Base-by-base conservation (phyloP, 2,113 vertebrate genomes). In the Puma concolor region DNA sequence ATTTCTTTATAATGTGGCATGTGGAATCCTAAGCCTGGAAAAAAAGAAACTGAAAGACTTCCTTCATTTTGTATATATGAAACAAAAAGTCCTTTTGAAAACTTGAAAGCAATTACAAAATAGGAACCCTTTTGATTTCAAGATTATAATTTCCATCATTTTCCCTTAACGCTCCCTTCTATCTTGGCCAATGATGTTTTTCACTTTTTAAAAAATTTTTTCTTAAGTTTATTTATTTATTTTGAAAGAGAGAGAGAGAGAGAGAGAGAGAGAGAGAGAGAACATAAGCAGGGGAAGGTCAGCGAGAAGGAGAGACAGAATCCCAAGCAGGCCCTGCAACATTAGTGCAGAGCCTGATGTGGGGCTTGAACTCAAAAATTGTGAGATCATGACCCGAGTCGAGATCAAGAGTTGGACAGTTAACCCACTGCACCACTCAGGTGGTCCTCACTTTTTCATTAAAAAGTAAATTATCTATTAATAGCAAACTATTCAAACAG, bases 71-170 rank as follows among this genome's bases (percentile, higher is more conserved):
- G 79, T 29, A 79, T 23, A 64, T 48, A 83, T 77, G 41, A 92
- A 96, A 87, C 81, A 52, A 85, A 97, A 89, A 86, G 31, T 63
- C 19, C 21, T 91, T 92, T 48, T 69, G 71, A 71, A 94, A 97
- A 97, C 19, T 80, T 88, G 66, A 94, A 80, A 95, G 89, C 29
- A 44, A 54, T 31, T 77, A 71, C 74, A 93, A 95, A 86, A 91
- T 14, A 52, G 9, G 91, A 96, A 3, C 4, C 36, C 15, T 92
- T 96, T 87, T 81, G 84, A 77, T 88, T 81, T 94, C 38, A 54
- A 89, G 74, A 38, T 72, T 57, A 95, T 29, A 0, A 41, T 91
- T 96, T 74, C 63, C 25, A 87, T 52, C 13, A 38, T 83, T 85
- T 81, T 82, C 25, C 95, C 67, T 81, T 48, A 76, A 67, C 67